These are phyloP conservation scores for Gymnopithys bicolor DNA, from an alignment of 2,797 vertebrate genomes.

Conservation along the genomic window DNA sequence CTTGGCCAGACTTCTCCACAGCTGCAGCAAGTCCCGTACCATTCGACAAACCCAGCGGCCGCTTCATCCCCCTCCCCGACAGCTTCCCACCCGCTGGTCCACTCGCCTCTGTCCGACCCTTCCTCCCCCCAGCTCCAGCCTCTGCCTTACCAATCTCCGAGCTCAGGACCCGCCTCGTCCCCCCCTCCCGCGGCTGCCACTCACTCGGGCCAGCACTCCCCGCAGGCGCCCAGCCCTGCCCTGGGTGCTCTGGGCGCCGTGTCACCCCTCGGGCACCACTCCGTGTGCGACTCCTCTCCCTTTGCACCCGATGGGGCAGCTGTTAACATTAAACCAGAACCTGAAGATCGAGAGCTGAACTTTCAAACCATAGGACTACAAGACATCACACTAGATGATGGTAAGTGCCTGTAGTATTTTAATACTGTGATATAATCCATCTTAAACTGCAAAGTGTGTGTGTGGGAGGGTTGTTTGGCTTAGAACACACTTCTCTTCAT, in stretches of 20 bases:
- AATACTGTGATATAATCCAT: not conserved
- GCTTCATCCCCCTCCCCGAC: slow-evolving; percentile 88
- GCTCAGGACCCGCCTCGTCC: slow-evolving; percentile 77
- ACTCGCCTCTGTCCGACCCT: slow-evolving; percentile 90
- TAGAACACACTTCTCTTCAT: not conserved
- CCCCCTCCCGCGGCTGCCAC: slow-evolving; percentile 85
- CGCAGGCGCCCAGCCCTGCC: slow-evolving; percentile 83
- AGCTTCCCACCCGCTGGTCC: slow-evolving; percentile 82
- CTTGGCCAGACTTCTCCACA: slow-evolving; percentile 85
- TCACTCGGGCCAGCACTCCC: slow-evolving; percentile 81
- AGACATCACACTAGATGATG: slow-evolving; percentile 98
- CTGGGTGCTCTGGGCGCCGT: slow-evolving; percentile 79
- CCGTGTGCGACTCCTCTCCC: slow-evolving; percentile 82
- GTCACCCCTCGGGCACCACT: slow-evolving; percentile 83
- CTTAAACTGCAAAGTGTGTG: not conserved
- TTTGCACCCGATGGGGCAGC: slow-evolving; percentile 85
- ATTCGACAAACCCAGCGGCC: slow-evolving; percentile 85
- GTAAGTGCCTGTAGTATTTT: slow-evolving; percentile 78
- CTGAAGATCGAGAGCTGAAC: slow-evolving; percentile 90
- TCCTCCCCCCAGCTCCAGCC: slow-evolving; percentile 92
- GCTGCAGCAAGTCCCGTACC: slow-evolving; percentile 87
- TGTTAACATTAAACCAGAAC: slow-evolving; percentile 92
- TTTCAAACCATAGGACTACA: slow-evolving; percentile 96
- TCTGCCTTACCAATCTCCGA: slow-evolving; percentile 91
- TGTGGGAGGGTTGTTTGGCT: not conserved